Conservation (phyloP, 1,140 invertebrate species). For the Procambarus virginalis region DNA sequence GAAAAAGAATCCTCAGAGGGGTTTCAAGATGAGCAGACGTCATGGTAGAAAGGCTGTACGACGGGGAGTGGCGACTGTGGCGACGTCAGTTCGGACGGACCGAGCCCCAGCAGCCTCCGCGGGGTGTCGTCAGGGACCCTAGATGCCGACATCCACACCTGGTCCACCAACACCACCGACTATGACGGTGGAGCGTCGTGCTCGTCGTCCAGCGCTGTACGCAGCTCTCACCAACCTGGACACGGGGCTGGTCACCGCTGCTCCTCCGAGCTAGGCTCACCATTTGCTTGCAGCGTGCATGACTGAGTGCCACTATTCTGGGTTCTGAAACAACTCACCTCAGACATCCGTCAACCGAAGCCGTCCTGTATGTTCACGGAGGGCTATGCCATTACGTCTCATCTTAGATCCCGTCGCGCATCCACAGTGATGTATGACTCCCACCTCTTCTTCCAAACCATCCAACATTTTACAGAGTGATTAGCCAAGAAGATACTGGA, state of each 20-base stretch:
- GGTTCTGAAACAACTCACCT: neutral
- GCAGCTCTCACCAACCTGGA: constrained; percentile 9
- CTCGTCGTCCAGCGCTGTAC: constrained; percentile 37
- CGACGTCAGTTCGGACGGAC: neutral
- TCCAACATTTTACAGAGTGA: too few relatives aligned
- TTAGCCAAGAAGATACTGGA: too few relatives aligned
- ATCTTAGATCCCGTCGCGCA: neutral
- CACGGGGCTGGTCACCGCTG: constrained; percentile 1
- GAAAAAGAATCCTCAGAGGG: neutral
- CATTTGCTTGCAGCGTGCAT: neutral
- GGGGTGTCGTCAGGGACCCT: constrained; percentile 40
- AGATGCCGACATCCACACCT: constrained; percentile 58
- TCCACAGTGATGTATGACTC: neutral
- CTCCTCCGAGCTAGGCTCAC: neutral
- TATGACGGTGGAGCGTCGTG: constrained; percentile 57
- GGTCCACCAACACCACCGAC: constrained; percentile 57
- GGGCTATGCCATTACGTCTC: neutral
- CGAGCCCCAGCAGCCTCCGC: constrained; percentile 38
- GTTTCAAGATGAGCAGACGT: neutral
- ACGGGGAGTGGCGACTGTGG: neutral
- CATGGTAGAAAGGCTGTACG: neutral
- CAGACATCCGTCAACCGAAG: constrained; percentile 8
- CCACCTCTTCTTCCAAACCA: too few relatives aligned
- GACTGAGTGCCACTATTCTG: neutral
- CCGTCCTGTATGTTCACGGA: neutral